Percentiles rank a stretch among this genome's conserved stretches.
Evolutionary conservation across 2,797 vertebrate species (phyloP).

Genomic region (Hypotaenidia philippensis): DNA sequence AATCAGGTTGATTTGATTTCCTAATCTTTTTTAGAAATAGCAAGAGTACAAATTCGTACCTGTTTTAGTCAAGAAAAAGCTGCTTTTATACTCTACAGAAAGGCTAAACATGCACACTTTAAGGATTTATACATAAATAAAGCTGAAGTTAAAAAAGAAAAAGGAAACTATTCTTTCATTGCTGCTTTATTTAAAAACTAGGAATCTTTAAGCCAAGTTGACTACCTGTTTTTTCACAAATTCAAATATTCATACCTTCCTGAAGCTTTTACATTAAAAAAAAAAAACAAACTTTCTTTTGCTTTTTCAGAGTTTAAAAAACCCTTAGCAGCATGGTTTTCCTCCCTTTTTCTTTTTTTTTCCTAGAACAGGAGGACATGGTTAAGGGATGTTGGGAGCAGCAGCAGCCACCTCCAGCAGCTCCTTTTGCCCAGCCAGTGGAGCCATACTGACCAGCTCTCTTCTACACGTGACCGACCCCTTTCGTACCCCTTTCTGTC

Average conservation of each 20-base stretch:
- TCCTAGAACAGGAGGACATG: neutral
- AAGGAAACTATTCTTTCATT: neutral
- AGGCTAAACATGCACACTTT: conserved; percentile 25
- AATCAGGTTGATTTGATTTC: conserved; percentile 34
- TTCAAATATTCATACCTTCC: conserved; percentile 31
- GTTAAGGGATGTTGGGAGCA: neutral
- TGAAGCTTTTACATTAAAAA: neutral
- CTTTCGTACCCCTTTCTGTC: neutral
- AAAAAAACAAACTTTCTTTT: neutral
- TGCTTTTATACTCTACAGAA: conserved; percentile 38
- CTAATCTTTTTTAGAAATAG: neutral
- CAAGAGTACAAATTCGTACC: conserved; percentile 48
- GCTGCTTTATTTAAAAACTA: conserved; percentile 30
- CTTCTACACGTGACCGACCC: neutral
- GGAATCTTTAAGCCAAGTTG: neutral
- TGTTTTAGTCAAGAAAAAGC: conserved; percentile 56
- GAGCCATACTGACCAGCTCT: neutral
- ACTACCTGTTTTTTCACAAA: neutral
- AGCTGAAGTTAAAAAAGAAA: neutral
- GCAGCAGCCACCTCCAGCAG: neutral
- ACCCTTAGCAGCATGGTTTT: neutral
- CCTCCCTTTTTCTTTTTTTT: neutral
- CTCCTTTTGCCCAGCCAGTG: fast-evolving
- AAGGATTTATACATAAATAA: conserved; percentile 61
- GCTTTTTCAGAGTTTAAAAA: neutral